phyloP scores from a whole-genome alignment of 2,113 vertebrate species.

The Alaudala cheleensis region DNA sequence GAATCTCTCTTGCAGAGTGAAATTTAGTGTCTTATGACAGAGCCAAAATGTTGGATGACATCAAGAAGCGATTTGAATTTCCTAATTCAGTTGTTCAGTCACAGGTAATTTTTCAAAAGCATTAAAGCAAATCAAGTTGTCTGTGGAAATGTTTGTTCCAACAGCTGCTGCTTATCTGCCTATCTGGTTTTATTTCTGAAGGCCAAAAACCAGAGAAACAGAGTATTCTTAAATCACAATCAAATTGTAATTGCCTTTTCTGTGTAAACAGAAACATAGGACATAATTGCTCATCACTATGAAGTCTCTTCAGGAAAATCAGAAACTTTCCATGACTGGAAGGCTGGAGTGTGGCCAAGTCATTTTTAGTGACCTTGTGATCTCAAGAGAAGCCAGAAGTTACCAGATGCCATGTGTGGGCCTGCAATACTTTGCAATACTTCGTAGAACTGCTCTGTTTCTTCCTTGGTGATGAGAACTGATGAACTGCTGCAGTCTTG shows the following conservation, averaged over 20 bases:
- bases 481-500: background rate
- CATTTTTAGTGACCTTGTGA: background rate
- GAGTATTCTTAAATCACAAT: background rate
- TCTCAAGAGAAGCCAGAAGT: background rate
- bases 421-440: background rate
- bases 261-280: background rate
- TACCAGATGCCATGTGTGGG: background rate
- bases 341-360: background rate
- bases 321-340: background rate
- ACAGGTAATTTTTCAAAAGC: conserved; percentile 79
- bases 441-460: background rate
- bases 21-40: background rate
- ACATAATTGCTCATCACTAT: background rate
- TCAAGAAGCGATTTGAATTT: conserved; percentile 89
- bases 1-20: conserved; percentile 58
- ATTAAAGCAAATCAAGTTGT: background rate
- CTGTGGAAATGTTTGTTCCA: background rate
- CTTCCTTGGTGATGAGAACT: background rate
- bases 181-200: background rate
- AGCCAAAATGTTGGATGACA: conserved; percentile 80
- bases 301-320: background rate
- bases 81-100: conserved; percentile 87
- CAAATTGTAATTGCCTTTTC: background rate
- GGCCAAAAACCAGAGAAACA: background rate
- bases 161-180: background rate